Base-by-base conservation (phyloP, 2,113 vertebrate genomes). In the Peromyscus leucopus region DNA sequence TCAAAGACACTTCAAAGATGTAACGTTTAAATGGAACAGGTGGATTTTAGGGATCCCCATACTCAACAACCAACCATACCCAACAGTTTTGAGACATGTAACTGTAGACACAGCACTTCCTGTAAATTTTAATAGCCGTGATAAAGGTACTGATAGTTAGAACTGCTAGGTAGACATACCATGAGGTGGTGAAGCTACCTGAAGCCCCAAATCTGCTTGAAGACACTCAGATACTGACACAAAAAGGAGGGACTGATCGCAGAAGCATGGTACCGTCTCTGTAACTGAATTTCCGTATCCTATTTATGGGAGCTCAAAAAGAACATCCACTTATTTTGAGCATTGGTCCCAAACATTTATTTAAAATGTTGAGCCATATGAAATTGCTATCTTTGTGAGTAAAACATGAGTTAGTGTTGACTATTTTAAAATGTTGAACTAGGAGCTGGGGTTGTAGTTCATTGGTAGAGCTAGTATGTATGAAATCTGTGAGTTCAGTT, bases 291-390 rank as follows among this genome's bases (percentile, higher is more conserved):
- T 80, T 75, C 63, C 69, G 48, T 33, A 21, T 51, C 46, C 48
- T 12, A 46, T 28, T 63, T 22, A 76, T 2, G 11, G n/a, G 24
- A 65, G 31, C 83, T 28, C 57, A 79, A 59, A 88, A 83, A 28
- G 80, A 86, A 85, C 93, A 76, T 16, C 26, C 61, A 86, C 57
- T 71, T 36, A 90, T 93, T 96, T 46, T 93, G 79, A 61, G 39
- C 19, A 3, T 31, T 69, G 36, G 42, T 57, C 31, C 33, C 26
- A 92, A 72, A 57, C 36, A 63, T 22, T 85, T 76, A 31, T 33
- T 89, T 71, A 31, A 96, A 93, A 48, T 11, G 12, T 7, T 83
- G 84, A 76, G 69, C 2, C 46, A 69, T 24, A 69, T 4, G 46
- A 65, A 82, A 55, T 5, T 39, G 39, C 39, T 39, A 3, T 59